Base-by-base conservation (phyloP, 2,113 vertebrate genomes). In the Thalassoma bifasciatum region DNA sequence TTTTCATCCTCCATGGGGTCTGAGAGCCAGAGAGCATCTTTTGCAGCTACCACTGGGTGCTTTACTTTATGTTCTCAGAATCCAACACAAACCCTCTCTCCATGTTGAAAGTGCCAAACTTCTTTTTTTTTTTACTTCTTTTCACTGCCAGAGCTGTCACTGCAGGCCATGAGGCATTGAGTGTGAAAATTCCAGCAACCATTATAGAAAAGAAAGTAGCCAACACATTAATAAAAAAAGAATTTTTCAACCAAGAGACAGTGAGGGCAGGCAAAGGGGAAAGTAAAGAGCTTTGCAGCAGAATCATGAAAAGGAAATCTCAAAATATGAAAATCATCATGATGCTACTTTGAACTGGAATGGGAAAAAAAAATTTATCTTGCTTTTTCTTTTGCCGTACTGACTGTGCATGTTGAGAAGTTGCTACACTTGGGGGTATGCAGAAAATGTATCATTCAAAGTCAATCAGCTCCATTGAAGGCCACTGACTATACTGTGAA, bases 121-220 rank as follows among this genome's bases (percentile, higher is more conserved):
- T 76, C 34, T 63, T 49, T 14, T 34, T 16, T 42, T 12, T 42
- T 3, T 17, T 44, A 17, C 16, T 2, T 5, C 21, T 26, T 23
- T 49, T 24, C 40, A 4, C 57, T 56, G 72, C 53, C 64, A 19
- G 69, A 78, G 63, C 75, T 64, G 73, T 81, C 83, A 47, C 83
- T 83, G 83, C 71, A 7, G 71, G 89, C 10, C 46, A 52, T 3
- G 64, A 88, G 63, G 63, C 47, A 42, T 65, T 8, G 69, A n/a
- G 34, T 80, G 65, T 63, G 54, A 77, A 84, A 76, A 87, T 62
- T 78, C 71, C 71, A 78, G 81, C 65, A 86, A 83, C 75, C 53
- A 75, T 77, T 66, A 64, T 66, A 56, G 61, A 63, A 36, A 11
- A 16, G 60, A 71, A 73, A 47, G 72, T 53, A 37, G 68, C 59